Evolutionary conservation across 2,113 vertebrate genomes (phyloP).

Genomic region (Labeo catla): DNA sequence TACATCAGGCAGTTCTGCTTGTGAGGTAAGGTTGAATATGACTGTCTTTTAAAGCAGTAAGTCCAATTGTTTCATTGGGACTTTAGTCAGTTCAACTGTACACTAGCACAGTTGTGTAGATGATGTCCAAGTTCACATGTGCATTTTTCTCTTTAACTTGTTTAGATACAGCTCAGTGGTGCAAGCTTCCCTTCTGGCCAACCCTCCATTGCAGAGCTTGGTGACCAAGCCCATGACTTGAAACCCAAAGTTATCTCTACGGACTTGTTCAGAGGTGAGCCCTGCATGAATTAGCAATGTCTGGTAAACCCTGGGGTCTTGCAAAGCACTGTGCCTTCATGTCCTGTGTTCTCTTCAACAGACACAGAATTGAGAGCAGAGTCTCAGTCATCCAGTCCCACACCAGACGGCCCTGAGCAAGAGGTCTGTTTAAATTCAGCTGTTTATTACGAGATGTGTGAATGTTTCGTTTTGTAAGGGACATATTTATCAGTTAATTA

Average conservation of each 20-base stretch:
- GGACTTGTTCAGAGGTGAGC: background rate
- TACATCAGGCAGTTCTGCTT: constrained; percentile 9
- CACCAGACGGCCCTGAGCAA: background rate
- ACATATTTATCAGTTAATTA: background rate
- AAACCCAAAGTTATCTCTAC: background rate
- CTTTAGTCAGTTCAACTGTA: background rate
- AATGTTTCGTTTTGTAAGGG: background rate
- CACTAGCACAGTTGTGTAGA: constrained; percentile 2
- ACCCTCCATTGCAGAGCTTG: background rate
- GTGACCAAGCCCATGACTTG: background rate
- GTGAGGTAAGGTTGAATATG: background rate
- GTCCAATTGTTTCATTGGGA: background rate
- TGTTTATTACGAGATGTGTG: background rate
- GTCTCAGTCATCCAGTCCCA: background rate
- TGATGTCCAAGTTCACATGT: constrained; percentile 1
- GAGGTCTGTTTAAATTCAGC: constrained; percentile 12
- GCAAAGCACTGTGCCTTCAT: constrained; percentile 3
- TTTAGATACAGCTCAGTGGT: background rate
- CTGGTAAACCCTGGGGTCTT: background rate
- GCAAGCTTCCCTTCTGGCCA: background rate
- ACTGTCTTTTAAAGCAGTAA: background rate
- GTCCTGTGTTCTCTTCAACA: constrained; percentile 22
- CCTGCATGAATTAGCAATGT: background rate
- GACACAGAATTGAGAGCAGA: background rate
- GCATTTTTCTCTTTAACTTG: background rate